Base-by-base conservation (phyloP, 2,888 invertebrate genomes). In the Rotaria macrura region DNA sequence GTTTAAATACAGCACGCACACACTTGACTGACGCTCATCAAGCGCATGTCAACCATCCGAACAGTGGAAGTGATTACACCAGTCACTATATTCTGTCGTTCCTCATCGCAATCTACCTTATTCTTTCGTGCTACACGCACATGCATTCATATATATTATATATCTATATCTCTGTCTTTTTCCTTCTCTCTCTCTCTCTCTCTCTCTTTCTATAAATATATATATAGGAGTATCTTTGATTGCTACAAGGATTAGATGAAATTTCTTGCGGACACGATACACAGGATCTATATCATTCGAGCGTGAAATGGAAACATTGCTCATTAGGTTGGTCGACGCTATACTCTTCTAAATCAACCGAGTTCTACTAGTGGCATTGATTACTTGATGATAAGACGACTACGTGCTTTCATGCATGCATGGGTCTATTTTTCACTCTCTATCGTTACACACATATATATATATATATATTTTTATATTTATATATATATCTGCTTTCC, bases 321-420 rank as follows among this genome's bases (percentile, higher is more conserved):
- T 65, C 65, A 65, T 65, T 65, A 65, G 65, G 29, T 34, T 34
- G 34, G 20, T 20, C 34, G 65, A 34, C 29, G 0, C 65, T 10
- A 14, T 65, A 65, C 34, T 65, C 34, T 65, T 65, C 34, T 65
- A 34, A 65, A 34, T 65, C 65, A 65, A 65, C 65, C 34, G 14
- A 65, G 65, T 43, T 79, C 43, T n/a, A 43, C 79, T 40, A 40
- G n/a, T 79, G 34, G 79, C 34, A 79, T 79, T 79, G 79, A 79
- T 79, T 23, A 79, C 40, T 79, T 43, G 79, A 79, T n/a, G 79
- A 79, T 79, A 79, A 79, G 40, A 79, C 43, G 65, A 34, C 65
- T 34, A 65, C 65, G 65, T 65, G 65, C 65, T 65, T 65, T 65
- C 65, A 65, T 65, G 65, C 65, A 65, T 65, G 65, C 34, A 65